Conservation (phyloP, 2,797 vertebrate species). For the Acomys russatus region DNA sequence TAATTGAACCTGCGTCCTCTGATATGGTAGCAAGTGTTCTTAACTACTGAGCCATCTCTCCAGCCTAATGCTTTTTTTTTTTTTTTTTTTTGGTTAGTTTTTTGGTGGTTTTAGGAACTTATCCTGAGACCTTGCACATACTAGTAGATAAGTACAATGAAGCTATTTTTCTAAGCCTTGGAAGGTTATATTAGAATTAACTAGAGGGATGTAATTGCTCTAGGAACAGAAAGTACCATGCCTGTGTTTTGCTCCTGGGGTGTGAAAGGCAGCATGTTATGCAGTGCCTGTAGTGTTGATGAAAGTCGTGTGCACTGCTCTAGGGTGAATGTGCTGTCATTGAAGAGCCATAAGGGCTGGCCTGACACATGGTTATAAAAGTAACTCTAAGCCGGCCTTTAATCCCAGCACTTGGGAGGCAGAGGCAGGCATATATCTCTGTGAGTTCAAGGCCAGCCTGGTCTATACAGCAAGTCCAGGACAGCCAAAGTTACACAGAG, state of each 20-base stretch:
- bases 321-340: not conserved
- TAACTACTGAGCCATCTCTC: no score
- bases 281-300: not conserved
- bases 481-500: no score
- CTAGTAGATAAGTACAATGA: not conserved
- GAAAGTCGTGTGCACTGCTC: not conserved
- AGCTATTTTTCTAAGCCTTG: slow-evolving; percentile 4
- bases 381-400: no score
- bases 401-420: no score
- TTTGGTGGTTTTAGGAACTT: not conserved
- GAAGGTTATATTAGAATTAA: not conserved
- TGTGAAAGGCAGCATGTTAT: not conserved
- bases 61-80: not conserved
- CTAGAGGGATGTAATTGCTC: not conserved
- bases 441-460: no score
- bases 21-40: not conserved
- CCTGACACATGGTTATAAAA: not conserved
- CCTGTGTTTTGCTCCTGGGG: not conserved
- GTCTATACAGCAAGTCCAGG: no score
- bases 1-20: not conserved
- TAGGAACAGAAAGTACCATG: not conserved
- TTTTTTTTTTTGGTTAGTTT: not conserved
- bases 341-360: not conserved
- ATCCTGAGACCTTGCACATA: not conserved
- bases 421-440: no score